Percentiles rank a stretch among this genome's conserved stretches.
phyloP scores from a whole-genome alignment of 2,797 vertebrate species.

The Pteronotus mesoamericanus region DNA sequence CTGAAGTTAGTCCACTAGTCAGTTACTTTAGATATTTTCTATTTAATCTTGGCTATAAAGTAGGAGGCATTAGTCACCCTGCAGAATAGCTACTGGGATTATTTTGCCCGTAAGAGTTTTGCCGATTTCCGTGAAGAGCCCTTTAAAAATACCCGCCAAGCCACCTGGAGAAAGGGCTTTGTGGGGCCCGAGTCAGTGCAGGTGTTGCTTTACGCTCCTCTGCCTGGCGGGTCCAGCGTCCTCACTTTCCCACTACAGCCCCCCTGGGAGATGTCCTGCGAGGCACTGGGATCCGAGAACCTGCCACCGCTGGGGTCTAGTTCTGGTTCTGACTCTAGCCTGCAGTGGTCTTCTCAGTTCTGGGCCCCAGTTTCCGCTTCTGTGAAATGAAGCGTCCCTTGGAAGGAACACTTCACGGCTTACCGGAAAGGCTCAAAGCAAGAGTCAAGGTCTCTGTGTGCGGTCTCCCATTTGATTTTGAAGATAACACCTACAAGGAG shows the following conservation, averaged over 20 bases:
- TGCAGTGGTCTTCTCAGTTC: too few relatives aligned
- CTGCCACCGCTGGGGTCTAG: neutral
- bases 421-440: neutral
- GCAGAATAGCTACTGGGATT: neutral
- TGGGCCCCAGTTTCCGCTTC: neutral
- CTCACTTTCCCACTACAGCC: neutral
- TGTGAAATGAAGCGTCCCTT: neutral
- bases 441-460: neutral
- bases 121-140: neutral
- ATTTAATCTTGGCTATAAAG: neutral
- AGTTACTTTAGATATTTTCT: neutral
- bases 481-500: accelerated
- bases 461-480: neutral
- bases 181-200: accelerated
- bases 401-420: neutral
- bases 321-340: neutral
- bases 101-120: neutral
- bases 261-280: accelerated
- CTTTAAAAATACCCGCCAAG: neutral
- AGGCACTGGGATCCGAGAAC: neutral
- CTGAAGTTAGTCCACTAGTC: neutral
- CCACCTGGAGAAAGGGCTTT: neutral
- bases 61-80: neutral
- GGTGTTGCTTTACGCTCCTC: neutral
- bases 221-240: too few relatives aligned